These are phyloP conservation scores for Plebejus anna DNA, from an alignment of 2,888 invertebrate species.

Conservation along the genomic window DNA sequence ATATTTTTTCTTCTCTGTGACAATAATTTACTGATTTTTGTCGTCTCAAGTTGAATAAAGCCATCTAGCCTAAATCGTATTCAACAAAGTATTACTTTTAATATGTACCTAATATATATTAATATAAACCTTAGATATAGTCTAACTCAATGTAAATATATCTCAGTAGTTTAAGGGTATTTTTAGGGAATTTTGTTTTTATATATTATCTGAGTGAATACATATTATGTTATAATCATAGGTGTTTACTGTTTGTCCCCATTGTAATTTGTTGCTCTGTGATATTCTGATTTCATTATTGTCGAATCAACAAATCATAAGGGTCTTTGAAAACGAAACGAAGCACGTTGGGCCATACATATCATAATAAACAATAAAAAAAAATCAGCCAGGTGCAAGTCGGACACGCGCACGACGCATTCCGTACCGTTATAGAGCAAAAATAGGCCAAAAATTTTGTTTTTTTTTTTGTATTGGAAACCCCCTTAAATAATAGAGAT, in stretches of 20 bases:
- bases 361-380: neutral
- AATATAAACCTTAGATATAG: slow-evolving; percentile 42
- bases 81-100: slow-evolving; percentile 66
- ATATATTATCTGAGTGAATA: slow-evolving; percentile 4
- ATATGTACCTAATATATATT: slow-evolving; percentile 38
- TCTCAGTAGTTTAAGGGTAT: slow-evolving; percentile 31
- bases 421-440: no score
- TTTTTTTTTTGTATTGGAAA: no score
- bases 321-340: neutral
- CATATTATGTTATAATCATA: slow-evolving; percentile 17
- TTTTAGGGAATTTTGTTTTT: slow-evolving; percentile 22
- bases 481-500: no score
- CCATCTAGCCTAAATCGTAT: slow-evolving; percentile 51
- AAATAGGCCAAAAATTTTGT: no score
- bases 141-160: slow-evolving; percentile 38
- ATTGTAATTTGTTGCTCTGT: slow-evolving; percentile 15
- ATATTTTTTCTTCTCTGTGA: slow-evolving; percentile 46
- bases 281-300: slow-evolving; percentile 12
- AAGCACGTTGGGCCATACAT: neutral
- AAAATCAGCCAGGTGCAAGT: neutral
- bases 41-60: slow-evolving; percentile 35
- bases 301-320: neutral
- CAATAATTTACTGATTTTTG: slow-evolving; percentile 50
- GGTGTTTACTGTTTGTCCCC: slow-evolving; percentile 17
- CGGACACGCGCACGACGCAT: no score